phyloP scores from a whole-genome alignment of 2,888 invertebrate species.

The Ferrisia virgata region DNA sequence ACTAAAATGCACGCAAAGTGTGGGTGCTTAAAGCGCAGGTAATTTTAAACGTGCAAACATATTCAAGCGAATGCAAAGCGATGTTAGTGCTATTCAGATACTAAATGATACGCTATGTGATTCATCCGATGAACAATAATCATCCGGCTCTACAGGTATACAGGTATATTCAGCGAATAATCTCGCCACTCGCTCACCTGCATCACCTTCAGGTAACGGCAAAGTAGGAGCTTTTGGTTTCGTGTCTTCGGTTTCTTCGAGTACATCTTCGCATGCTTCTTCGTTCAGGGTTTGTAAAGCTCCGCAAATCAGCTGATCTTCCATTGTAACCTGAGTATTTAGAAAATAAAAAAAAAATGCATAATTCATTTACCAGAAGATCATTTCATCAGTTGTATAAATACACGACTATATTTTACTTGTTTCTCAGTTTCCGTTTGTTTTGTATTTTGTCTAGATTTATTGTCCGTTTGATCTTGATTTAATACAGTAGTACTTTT shows the following conservation, averaged over 20 bases:
- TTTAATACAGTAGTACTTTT: not conserved
- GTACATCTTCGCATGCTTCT: constrained; percentile 87
- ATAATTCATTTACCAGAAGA: not conserved
- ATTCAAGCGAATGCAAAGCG: not conserved
- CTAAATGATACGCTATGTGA: not conserved
- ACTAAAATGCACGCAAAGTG: not conserved
- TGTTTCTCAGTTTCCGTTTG: constrained; percentile 73
- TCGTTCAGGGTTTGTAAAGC: constrained; percentile 88
- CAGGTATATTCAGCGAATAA: constrained; percentile 43
- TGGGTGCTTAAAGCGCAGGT: not conserved
- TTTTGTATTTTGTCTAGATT: constrained; percentile 40
- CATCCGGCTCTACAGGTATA: constrained; percentile 35
- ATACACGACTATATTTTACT: constrained; percentile 59
- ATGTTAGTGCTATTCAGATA: not conserved
- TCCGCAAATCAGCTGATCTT: constrained; percentile 93
- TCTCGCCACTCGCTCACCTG: constrained; percentile 44
- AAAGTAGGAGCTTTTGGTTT: constrained; percentile 16
- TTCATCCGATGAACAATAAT: not conserved
- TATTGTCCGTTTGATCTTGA: constrained; percentile 39
- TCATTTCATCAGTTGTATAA: not conserved
- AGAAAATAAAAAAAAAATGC: constrained; percentile 47
- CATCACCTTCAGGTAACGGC: constrained; percentile 34
- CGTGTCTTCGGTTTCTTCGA: constrained; percentile 61
- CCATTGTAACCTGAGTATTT: constrained; percentile 84
- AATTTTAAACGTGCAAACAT: not conserved